Percentiles rank a stretch among this genome's conserved stretches.
These are phyloP conservation scores for Empidonax traillii DNA, from an alignment of 2,113 vertebrate species.

Conservation along the genomic window DNA sequence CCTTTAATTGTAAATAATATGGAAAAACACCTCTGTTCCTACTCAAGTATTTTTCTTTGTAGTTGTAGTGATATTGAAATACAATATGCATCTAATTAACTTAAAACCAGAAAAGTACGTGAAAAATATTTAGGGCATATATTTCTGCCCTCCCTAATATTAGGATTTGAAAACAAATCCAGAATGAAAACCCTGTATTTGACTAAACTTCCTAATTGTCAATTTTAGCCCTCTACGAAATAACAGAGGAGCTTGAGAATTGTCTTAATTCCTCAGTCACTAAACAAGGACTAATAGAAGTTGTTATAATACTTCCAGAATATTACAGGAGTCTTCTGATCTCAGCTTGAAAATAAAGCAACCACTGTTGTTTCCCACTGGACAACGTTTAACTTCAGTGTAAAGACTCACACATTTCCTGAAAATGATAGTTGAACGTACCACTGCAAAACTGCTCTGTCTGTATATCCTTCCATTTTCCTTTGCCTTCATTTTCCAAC, in stretches of 20 bases:
- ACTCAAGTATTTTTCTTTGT: background rate
- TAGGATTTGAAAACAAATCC: background rate
- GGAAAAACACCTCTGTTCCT: fast-evolving
- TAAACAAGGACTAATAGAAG: background rate
- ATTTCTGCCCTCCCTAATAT: background rate
- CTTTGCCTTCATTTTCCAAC: background rate
- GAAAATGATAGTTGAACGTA: background rate
- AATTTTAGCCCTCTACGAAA: background rate
- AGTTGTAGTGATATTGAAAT: background rate
- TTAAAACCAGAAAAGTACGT: background rate
- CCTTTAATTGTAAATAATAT: background rate
- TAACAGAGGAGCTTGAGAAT: background rate
- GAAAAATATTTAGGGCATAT: background rate
- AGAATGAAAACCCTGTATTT: background rate
- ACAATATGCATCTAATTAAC: background rate
- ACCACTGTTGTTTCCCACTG: background rate
- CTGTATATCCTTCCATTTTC: background rate
- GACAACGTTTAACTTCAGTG: background rate
- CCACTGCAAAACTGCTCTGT: background rate
- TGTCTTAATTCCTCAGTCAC: background rate
- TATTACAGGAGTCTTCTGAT: background rate
- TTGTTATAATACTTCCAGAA: background rate
- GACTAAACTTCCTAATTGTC: background rate
- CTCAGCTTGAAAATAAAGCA: background rate
- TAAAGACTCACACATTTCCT: background rate